A percentile compares a stretch with the other conserved stretches of the same genome.
Evolutionary conservation across 2,888 invertebrate species (phyloP).

Genomic region (Drosophila lacicola): DNA sequence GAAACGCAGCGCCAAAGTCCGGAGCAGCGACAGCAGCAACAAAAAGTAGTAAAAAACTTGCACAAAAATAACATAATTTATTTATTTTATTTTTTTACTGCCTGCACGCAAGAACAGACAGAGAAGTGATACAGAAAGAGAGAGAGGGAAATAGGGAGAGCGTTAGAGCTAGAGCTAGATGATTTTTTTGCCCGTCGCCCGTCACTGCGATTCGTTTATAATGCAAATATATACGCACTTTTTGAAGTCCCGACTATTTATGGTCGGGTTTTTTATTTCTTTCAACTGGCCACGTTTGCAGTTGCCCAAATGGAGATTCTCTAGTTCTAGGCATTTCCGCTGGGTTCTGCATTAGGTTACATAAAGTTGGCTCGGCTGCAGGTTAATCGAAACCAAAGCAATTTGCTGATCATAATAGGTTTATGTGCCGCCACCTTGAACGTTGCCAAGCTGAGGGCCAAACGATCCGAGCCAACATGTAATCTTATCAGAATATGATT

Average conservation of each 20-base stretch:
- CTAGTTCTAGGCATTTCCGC: slow-evolving; percentile 25
- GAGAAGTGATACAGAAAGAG: neutral
- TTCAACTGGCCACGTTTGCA: slow-evolving; percentile 43
- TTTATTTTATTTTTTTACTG: slow-evolving; percentile 52
- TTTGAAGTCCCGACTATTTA: slow-evolving; percentile 58
- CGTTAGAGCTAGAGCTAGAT: slow-evolving; percentile 17
- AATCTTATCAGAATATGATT: slow-evolving; percentile 45
- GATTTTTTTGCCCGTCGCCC: slow-evolving; percentile 25
- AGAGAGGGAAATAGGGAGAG: neutral
- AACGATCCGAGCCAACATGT: slow-evolving; percentile 17
- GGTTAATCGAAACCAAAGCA: slow-evolving; percentile 14
- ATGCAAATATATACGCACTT: slow-evolving; percentile 78
- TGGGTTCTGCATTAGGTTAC: neutral
- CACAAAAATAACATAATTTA: slow-evolving; percentile 81
- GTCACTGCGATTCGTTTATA: slow-evolving; percentile 61
- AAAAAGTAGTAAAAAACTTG: slow-evolving; percentile 68
- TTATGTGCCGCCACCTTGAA: neutral
- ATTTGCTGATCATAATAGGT: slow-evolving; percentile 1
- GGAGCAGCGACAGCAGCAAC: slow-evolving; percentile 30
- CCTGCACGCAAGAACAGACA: slow-evolving; percentile 65
- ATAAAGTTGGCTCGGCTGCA: slow-evolving; percentile 11
- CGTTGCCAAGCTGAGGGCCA: too few relatives aligned
- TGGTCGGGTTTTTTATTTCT: slow-evolving; percentile 25
- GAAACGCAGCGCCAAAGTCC: slow-evolving; percentile 78
- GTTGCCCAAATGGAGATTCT: neutral